A percentile compares a stretch with the other conserved stretches of the same genome.
These are phyloP conservation scores for Whitmania pigra DNA, from an alignment of 1,140 invertebrate genomes.

Conservation along the genomic window DNA sequence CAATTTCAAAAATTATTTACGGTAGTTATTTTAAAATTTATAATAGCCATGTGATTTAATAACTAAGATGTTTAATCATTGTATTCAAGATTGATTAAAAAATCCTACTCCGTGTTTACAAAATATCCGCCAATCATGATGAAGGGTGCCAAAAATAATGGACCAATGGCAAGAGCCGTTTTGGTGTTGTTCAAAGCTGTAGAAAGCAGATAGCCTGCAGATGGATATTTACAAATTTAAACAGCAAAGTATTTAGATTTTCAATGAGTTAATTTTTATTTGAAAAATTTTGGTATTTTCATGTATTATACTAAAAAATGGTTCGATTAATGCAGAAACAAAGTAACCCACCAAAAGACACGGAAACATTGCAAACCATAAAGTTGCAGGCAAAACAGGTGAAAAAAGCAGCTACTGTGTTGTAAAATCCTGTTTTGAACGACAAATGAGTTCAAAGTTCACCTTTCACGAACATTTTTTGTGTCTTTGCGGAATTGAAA, in stretches of 20 bases:
- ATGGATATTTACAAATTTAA: neutral
- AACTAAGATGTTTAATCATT: no score
- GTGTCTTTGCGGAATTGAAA: no score
- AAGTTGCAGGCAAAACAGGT: conserved; percentile 16
- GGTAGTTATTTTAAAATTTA: no score
- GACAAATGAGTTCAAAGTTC: neutral
- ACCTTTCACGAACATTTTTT: no score
- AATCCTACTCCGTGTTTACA: conserved; percentile 63
- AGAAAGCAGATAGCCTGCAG: conserved; percentile 68
- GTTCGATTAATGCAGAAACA: neutral
- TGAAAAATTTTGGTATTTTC: no score
- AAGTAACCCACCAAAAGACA: conserved; percentile 6
- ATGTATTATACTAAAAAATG: no score
- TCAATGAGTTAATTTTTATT: no score
- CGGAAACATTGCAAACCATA: conserved; percentile 17
- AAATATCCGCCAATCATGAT: conserved; percentile 85
- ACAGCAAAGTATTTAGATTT: no score
- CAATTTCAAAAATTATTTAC: neutral
- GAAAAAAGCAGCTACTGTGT: neutral
- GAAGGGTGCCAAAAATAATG: conserved; percentile 75
- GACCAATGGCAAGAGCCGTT: conserved; percentile 70
- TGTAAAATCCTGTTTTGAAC: conserved; percentile 1
- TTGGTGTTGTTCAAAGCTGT: conserved; percentile 63
- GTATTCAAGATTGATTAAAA: neutral
- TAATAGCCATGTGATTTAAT: no score